A percentile compares a stretch with the other conserved stretches of the same genome.
These are phyloP conservation scores for Idaea aversata DNA, from an alignment of 2,888 invertebrate genomes.

Conservation along the genomic window DNA sequence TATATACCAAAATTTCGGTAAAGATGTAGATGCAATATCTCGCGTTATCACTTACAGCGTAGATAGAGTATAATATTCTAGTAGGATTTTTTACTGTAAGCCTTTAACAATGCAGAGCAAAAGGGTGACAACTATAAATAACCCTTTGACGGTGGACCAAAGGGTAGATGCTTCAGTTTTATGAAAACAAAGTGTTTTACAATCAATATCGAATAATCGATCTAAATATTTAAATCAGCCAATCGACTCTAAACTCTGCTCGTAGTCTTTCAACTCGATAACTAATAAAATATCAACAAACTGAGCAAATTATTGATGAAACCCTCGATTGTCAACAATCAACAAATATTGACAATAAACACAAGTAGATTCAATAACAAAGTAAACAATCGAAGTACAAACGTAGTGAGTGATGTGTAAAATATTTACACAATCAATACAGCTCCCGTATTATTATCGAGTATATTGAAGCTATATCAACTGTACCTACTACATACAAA, in stretches of 20 bases:
- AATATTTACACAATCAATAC: not conserved
- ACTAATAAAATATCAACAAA: not conserved
- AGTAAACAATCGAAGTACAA: not conserved
- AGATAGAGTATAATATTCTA: too few relatives aligned
- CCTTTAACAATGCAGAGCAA: too few relatives aligned
- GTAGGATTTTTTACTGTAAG: too few relatives aligned
- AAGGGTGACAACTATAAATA: too few relatives aligned
- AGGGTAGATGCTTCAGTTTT: too few relatives aligned
- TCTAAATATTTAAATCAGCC: too few relatives aligned
- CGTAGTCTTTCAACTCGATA: not conserved
- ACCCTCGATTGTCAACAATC: not conserved
- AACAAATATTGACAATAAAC: not conserved
- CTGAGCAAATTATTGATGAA: not conserved
- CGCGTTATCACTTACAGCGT: too few relatives aligned
- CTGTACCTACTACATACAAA: not conserved
- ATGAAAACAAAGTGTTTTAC: too few relatives aligned
- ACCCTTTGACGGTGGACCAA: too few relatives aligned
- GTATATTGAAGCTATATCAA: not conserved
- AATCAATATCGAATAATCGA: too few relatives aligned
- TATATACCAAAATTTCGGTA: too few relatives aligned
- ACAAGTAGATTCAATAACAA: not conserved
- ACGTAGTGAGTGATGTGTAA: not conserved
- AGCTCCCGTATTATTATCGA: not conserved
- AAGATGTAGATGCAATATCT: too few relatives aligned
- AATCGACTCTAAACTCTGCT: not conserved